Percentiles rank a stretch among this genome's conserved stretches.
Evolutionary conservation across 2,888 invertebrate genomes (phyloP).

Genomic region (Diabrotica balteata): DNA sequence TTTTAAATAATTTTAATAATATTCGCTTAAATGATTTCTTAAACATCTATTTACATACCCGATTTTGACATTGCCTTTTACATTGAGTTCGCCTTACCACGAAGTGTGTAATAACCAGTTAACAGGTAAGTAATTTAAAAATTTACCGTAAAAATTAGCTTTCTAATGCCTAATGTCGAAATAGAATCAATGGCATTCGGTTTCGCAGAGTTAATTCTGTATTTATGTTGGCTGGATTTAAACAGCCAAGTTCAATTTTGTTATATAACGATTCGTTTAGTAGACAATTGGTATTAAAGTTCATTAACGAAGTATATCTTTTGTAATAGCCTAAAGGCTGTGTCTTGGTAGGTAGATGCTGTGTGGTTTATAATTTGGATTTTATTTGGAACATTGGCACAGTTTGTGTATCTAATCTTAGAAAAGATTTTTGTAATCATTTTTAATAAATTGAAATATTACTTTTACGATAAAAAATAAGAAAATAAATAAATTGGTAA

Average conservation of each 20-base stretch:
- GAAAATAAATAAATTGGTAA: too few relatives aligned
- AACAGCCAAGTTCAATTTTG: constrained; percentile 13
- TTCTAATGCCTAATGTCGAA: constrained; percentile 10
- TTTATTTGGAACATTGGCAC: too few relatives aligned
- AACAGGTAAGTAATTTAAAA: constrained; percentile 9
- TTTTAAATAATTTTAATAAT: too few relatives aligned
- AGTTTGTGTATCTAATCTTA: too few relatives aligned
- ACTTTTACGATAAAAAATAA: too few relatives aligned
- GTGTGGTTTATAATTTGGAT: too few relatives aligned
- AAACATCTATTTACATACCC: too few relatives aligned
- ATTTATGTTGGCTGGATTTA: neutral
- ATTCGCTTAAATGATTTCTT: too few relatives aligned
- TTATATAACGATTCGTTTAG: constrained; percentile 9
- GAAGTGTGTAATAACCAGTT: constrained; percentile 7
- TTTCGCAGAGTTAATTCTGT: constrained; percentile 6
- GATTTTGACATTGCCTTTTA: constrained; percentile 5
- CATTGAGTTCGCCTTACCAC: neutral
- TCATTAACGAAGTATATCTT: constrained; percentile 3
- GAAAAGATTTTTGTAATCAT: too few relatives aligned
- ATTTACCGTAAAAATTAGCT: constrained; percentile 18
- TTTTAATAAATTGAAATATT: too few relatives aligned
- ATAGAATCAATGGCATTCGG: constrained; percentile 5
- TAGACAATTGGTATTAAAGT: constrained; percentile 2
- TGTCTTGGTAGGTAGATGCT: neutral
- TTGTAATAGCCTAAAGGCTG: neutral